Conservation (phyloP, 1,140 invertebrate genomes). For the Cotesia vestalis region DNA sequence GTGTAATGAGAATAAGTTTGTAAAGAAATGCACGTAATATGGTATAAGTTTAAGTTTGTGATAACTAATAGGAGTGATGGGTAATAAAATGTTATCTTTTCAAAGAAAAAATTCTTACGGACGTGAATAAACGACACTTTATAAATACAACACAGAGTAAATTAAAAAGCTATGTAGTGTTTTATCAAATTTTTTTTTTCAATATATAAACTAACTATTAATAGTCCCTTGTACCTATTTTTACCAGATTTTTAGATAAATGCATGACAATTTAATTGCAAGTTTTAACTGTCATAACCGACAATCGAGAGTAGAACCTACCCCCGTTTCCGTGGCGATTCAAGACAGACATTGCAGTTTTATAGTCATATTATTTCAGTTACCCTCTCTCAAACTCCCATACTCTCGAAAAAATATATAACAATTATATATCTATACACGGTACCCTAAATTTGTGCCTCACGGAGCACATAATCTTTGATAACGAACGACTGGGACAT, state of each 20-base stretch:
- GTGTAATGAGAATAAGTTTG: too few species aligned
- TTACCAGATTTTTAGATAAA: too few species aligned
- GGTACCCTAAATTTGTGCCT: conserved; percentile 29
- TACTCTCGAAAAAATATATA: too few species aligned
- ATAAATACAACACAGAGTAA: conserved; percentile 45
- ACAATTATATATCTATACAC: too few species aligned
- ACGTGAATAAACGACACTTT: conserved; percentile 47
- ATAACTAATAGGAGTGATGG: conserved; percentile 51
- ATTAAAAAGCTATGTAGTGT: background rate
- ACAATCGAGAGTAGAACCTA: too few species aligned
- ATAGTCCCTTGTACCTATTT: too few species aligned
- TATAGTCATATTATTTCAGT: conserved; percentile 4
- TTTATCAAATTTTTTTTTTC: too few species aligned
- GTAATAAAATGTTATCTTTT: conserved; percentile 58
- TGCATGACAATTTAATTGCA: too few species aligned
- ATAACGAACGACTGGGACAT: conserved; percentile 43
- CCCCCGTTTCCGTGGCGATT: background rate
- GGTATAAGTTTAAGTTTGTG: conserved; percentile 1
- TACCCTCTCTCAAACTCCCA: background rate
- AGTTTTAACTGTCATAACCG: too few species aligned
- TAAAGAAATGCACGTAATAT: too few species aligned
- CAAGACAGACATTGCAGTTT: conserved; percentile 7
- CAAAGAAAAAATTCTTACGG: conserved; percentile 38
- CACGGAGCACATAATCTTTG: conserved; percentile 47
- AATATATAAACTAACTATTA: too few species aligned